Evolutionary conservation across 2,113 vertebrate species (phyloP).

Genomic region (Eidolon helvum): DNA sequence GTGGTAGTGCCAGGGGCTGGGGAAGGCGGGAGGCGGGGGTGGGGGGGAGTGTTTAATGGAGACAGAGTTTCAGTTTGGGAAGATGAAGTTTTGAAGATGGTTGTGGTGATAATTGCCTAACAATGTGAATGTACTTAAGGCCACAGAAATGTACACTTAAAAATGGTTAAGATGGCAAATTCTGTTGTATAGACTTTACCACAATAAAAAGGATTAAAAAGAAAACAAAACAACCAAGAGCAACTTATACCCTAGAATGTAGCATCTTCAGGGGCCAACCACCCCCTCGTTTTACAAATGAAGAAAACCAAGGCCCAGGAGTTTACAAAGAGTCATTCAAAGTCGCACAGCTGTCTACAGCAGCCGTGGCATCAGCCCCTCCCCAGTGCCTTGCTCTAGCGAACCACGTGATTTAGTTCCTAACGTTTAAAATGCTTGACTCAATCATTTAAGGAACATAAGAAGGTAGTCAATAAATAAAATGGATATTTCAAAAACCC

Average conservation of each 20-base stretch:
- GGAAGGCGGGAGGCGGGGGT: too few species aligned
- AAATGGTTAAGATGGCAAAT: background rate
- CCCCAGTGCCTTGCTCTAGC: background rate
- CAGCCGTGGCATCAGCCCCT: background rate
- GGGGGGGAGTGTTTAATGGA: background rate
- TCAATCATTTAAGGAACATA: background rate
- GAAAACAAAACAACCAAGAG: background rate
- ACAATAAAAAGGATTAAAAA: background rate
- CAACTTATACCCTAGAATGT: background rate
- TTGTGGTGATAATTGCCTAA: background rate
- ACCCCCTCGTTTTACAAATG: background rate
- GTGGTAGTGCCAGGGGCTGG: background rate
- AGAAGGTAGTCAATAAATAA: background rate
- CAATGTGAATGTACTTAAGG: background rate
- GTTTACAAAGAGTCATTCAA: background rate
- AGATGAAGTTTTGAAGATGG: background rate
- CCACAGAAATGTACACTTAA: background rate
- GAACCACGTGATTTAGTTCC: background rate
- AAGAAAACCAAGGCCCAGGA: background rate
- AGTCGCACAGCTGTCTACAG: background rate
- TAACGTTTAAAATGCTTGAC: background rate
- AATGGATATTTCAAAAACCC: background rate
- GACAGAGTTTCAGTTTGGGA: background rate
- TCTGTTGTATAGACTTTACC: background rate
- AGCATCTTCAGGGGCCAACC: background rate